Evolutionary conservation across 2,113 vertebrate species (phyloP).

Genomic region (Vombatus ursinus): DNA sequence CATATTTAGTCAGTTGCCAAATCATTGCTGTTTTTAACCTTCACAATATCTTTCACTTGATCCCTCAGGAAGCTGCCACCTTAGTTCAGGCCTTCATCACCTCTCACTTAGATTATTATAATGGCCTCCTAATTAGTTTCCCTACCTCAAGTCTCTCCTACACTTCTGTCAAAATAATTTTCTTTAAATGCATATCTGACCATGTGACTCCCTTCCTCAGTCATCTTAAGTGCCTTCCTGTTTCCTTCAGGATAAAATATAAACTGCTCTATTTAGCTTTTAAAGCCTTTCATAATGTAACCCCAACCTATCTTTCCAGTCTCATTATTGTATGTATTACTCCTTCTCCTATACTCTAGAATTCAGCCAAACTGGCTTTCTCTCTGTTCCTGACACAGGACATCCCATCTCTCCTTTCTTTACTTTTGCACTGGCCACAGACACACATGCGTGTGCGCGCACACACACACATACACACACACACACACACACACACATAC

Average conservation of each 20-base stretch:
- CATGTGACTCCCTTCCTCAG: not conserved
- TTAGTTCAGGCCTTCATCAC: not conserved
- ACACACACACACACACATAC: no score
- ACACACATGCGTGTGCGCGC: no score
- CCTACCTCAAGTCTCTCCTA: not conserved
- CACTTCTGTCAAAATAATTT: not conserved
- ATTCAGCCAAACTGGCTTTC: not conserved
- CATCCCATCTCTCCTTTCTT: not conserved
- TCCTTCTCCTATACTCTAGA: not conserved
- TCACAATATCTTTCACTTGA: not conserved
- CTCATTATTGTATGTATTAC: not conserved
- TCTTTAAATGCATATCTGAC: not conserved
- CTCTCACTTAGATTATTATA: not conserved
- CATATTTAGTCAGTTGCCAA: not conserved
- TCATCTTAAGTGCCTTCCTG: not conserved
- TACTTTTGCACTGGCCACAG: not conserved
- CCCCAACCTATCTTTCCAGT: not conserved
- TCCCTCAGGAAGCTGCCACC: not conserved
- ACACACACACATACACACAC: no score
- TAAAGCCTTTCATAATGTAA: not conserved
- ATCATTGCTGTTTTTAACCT: not conserved
- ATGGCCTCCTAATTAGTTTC: not conserved
- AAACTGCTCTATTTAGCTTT: not conserved
- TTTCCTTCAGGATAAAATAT: not conserved
- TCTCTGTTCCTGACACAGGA: not conserved